Base-by-base conservation (phyloP, 2,113 vertebrate genomes). In the Oreochromis aureus region DNA sequence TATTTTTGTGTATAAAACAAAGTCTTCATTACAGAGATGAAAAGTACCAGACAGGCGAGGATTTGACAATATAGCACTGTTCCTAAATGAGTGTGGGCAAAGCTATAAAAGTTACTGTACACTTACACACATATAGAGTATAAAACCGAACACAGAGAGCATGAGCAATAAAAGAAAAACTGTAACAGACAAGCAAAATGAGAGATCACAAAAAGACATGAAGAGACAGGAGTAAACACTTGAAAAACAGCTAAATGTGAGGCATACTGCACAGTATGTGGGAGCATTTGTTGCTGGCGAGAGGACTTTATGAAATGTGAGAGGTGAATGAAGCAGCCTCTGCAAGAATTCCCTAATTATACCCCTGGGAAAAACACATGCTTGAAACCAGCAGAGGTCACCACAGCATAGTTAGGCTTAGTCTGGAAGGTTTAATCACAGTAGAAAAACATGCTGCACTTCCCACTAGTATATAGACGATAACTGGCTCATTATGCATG, bases 311-410 rank as follows among this genome's bases (percentile, higher is more conserved):
- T 82, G n/a, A 90, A 66, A 87, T 81, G 63, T 66, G 36, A 89
- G 81, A 88, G 80, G 89, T 91, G 76, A 90, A 86, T 82, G 56
- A 85, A 53, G 81, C 44, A 56, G 89, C 51, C 53, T 87, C 59
- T 89, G 81, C 63, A 63, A 79, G 58, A 61, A 81, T 85, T 56
- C 81, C 12, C 48, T 88, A 89, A 91, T 93, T 90, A 83, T 81
- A 82, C 91, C 90, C 61, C 80, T 6, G 46, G 39, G 88, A 91
- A 91, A 80, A 80, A 76, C 15, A 24, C 18, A 76, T 55, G 63
- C 80, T 54, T 36, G 59, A 80, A 82, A 41, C 82, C 90, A 94
- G 55, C 39, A 93, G 92, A 92, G 92, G 94, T 91, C 93, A 92
- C 86, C 82, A 85, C 30, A 91, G 85, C 73, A 61, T 32, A 85